These are phyloP conservation scores for Phaonia tiefii DNA, from an alignment of 2,888 invertebrate genomes.

Conservation along the genomic window DNA sequence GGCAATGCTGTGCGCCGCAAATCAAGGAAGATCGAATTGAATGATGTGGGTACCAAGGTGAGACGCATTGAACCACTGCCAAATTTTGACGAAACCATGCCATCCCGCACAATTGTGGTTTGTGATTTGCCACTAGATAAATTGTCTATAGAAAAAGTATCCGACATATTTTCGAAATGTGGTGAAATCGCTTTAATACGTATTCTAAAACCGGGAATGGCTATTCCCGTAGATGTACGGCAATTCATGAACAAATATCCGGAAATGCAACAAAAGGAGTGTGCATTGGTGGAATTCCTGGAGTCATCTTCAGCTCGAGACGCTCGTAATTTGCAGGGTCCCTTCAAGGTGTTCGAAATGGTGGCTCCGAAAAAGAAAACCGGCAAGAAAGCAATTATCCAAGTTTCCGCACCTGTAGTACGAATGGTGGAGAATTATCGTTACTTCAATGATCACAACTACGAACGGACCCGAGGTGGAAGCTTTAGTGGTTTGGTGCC, in stretches of 20 bases:
- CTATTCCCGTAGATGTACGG: constrained; percentile 94
- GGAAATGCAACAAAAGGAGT: constrained; percentile 91
- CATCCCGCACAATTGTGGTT: constrained; percentile 94
- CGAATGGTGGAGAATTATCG: constrained; percentile 85
- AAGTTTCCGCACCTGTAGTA: constrained; percentile 81
- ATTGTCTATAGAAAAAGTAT: constrained; percentile 94
- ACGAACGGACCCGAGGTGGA: constrained; percentile 79
- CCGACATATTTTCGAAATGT: constrained; percentile 92
- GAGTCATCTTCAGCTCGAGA: constrained; percentile 92
- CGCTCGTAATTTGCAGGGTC: constrained; percentile 85
- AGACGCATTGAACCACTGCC: constrained; percentile 92
- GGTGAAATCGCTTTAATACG: constrained; percentile 95
- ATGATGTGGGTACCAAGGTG: constrained; percentile 94
- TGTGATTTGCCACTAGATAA: constrained; percentile 92
- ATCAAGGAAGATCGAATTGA: constrained; percentile 90
- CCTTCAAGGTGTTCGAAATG: constrained; percentile 88
- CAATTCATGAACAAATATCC: constrained; percentile 95
- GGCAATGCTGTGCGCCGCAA: constrained; percentile 91
- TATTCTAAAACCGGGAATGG: constrained; percentile 92
- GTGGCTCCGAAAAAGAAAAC: constrained; percentile 90
- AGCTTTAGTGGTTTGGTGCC: constrained; percentile 80
- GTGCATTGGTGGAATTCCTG: constrained; percentile 95
- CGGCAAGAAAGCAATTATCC: constrained; percentile 82
- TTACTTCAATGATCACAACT: constrained; percentile 80
- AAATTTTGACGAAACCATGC: constrained; percentile 94